phyloP scores from a whole-genome alignment of 2,888 invertebrate genomes.

The Eupeodes latifasciatus region DNA sequence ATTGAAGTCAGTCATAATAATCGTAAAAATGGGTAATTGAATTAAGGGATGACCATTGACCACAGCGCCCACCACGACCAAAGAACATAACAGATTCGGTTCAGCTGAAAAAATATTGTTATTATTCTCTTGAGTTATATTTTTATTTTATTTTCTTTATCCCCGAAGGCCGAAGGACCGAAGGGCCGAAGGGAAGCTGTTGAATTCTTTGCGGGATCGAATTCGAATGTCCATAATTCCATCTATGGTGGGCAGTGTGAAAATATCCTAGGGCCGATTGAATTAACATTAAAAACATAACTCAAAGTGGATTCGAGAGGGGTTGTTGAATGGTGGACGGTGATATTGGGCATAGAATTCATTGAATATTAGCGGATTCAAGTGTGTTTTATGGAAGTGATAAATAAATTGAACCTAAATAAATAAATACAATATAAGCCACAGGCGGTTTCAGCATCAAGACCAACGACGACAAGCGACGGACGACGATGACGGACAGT shows the following conservation, averaged over 20 bases:
- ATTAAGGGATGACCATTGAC: constrained; percentile 82
- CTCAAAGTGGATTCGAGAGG: constrained; percentile 67
- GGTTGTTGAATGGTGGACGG: constrained; percentile 14
- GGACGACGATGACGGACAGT: neutral
- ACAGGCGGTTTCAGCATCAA: constrained; percentile 48
- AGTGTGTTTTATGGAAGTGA: constrained; percentile 61
- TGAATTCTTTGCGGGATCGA: constrained; percentile 27
- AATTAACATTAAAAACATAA: constrained; percentile 75
- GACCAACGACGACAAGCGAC: neutral
- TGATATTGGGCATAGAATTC: constrained; percentile 36
- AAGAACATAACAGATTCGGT: constrained; percentile 47
- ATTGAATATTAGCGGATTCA: constrained; percentile 65
- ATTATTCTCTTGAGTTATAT: constrained; percentile 65
- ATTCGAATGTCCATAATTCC: constrained; percentile 60
- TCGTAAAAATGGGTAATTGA: constrained; percentile 83
- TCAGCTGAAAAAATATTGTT: constrained; percentile 76
- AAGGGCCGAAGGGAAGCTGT: constrained; percentile 46
- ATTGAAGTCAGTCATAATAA: constrained; percentile 78
- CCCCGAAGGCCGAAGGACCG: neutral
- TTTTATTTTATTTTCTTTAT: constrained; percentile 42
- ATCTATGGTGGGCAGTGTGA: constrained; percentile 62
- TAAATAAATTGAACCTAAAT: constrained; percentile 48
- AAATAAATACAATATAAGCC: constrained; percentile 35
- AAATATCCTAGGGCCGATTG: constrained; percentile 72
- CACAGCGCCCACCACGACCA: constrained; percentile 56